phyloP scores from a whole-genome alignment of 2,113 vertebrate species.

The Amphiprion ocellaris region DNA sequence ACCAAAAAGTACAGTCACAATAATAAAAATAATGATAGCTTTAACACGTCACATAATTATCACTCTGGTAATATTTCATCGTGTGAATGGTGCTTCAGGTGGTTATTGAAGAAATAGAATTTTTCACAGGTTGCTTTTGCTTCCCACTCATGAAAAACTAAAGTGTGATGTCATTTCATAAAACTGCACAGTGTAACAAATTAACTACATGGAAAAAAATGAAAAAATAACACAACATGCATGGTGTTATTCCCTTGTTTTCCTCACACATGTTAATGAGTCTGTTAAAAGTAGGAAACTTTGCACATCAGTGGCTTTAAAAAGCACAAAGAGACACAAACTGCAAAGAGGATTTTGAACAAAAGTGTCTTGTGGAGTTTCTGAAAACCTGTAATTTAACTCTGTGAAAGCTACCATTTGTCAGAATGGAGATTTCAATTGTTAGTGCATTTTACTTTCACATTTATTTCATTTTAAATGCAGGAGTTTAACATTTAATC shows the following conservation, averaged over 20 bases:
- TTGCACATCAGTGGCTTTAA: background rate
- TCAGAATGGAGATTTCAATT: background rate
- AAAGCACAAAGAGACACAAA: background rate
- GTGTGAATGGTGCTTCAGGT: background rate
- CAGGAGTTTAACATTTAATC: no score
- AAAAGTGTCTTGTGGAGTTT: background rate
- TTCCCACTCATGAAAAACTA: background rate
- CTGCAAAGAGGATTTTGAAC: background rate
- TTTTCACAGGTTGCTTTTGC: background rate
- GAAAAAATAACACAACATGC: background rate
- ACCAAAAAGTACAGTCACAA: background rate
- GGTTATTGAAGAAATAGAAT: background rate
- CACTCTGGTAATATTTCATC: background rate
- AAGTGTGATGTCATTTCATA: background rate
- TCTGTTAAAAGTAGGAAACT: background rate
- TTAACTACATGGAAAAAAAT: background rate
- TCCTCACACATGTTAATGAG: background rate
- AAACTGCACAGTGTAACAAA: background rate
- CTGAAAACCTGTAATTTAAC: slow-evolving; percentile 49
- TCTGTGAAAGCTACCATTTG: slow-evolving; percentile 10
- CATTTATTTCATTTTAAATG: background rate
- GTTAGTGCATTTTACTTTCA: slow-evolving; percentile 15
- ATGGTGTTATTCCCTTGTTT: background rate
- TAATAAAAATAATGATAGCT: background rate
- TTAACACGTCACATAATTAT: background rate